Percentiles rank a stretch among this genome's conserved stretches.
Evolutionary conservation across 2,888 invertebrate species (phyloP).

Genomic region (Syrphus vitripennis): DNA sequence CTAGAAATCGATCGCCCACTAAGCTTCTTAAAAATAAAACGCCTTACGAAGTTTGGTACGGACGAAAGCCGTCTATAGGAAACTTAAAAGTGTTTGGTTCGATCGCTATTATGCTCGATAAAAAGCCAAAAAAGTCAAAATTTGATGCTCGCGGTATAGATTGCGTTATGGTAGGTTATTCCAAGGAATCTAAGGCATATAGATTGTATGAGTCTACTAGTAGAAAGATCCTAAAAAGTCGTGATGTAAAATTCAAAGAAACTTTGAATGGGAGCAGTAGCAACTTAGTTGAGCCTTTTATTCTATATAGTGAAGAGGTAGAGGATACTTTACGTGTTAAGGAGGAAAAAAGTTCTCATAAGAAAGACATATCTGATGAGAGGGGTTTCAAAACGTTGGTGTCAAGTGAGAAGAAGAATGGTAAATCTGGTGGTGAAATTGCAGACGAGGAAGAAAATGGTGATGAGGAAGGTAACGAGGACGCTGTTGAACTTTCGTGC

Average conservation of each 20-base stretch:
- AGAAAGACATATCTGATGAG: not conserved
- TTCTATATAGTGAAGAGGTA: not conserved
- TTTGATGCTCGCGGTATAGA: not conserved
- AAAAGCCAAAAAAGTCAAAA: not conserved
- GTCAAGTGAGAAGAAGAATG: not conserved
- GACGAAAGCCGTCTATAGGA: not conserved
- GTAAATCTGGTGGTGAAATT: not conserved
- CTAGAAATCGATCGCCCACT: not conserved
- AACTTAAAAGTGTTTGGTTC: not conserved
- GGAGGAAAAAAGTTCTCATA: not conserved
- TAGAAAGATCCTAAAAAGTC: constrained; percentile 3
- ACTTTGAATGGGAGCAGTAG: not conserved
- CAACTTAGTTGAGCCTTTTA: not conserved
- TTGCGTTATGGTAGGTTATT: constrained; percentile 1
- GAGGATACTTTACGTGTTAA: not conserved
- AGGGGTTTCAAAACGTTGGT: not conserved
- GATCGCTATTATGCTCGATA: not conserved
- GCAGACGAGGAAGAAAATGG: not conserved
- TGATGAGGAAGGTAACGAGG: not conserved
- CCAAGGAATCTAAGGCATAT: constrained; percentile 1
- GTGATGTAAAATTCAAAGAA: not conserved
- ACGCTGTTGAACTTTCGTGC: no score
- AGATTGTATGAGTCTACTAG: not conserved
- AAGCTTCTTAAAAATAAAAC: not conserved
- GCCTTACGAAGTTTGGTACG: not conserved